These are phyloP conservation scores for Xestia c-nigrum DNA, from an alignment of 2,888 invertebrate species.

Conservation along the genomic window DNA sequence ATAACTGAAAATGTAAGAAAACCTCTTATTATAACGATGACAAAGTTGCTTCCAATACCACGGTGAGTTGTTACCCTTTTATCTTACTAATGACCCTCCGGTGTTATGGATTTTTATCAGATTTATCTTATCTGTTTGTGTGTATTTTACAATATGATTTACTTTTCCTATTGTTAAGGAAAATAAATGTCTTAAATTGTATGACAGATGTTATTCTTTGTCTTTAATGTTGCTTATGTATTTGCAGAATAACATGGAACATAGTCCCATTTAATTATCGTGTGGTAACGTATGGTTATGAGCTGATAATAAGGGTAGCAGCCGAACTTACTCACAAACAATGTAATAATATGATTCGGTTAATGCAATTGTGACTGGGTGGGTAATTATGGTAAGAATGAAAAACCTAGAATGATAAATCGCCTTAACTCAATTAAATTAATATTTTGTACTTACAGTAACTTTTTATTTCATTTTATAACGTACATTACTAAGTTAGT, in stretches of 20 bases:
- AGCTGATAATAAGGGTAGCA: not conserved
- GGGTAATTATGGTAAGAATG: not conserved
- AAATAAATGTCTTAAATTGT: not conserved
- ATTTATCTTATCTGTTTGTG: slow-evolving; percentile 48
- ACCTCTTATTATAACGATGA: slow-evolving; percentile 64
- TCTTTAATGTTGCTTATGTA: not conserved
- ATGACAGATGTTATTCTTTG: not conserved
- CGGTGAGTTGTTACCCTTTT: slow-evolving; percentile 60
- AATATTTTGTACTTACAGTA: not conserved
- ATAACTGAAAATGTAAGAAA: slow-evolving; percentile 71
- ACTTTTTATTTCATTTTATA: slow-evolving; percentile 55
- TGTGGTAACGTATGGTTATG: slow-evolving; percentile 23
- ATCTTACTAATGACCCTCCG: slow-evolving; percentile 64
- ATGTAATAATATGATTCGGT: not conserved
- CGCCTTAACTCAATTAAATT: not conserved
- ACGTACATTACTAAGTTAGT: slow-evolving; percentile 62
- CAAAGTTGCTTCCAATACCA: slow-evolving; percentile 65
- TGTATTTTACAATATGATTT: slow-evolving; percentile 31
- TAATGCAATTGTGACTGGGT: too few species aligned
- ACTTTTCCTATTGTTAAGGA: slow-evolving; percentile 7
- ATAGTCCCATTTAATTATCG: not conserved
- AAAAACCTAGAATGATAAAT: too few species aligned
- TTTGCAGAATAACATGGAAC: not conserved
- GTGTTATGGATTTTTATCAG: slow-evolving; percentile 54
- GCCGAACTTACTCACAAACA: not conserved